Percentiles rank a stretch among this genome's conserved stretches.
These are phyloP conservation scores for Cariama cristata DNA, from an alignment of 2,113 vertebrate species.

Conservation along the genomic window DNA sequence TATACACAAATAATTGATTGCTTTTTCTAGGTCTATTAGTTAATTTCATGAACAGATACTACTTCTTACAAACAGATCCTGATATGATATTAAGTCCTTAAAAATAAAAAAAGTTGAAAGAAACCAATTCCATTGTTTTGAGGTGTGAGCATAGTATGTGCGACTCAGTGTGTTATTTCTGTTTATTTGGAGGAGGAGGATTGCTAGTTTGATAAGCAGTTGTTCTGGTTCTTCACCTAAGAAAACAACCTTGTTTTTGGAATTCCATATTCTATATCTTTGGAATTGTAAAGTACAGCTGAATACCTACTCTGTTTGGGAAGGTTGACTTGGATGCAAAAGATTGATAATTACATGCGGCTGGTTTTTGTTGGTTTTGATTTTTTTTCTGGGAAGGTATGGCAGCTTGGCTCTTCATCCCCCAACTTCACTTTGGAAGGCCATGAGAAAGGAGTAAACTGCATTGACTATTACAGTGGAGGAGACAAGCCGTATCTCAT, in stretches of 20 bases:
- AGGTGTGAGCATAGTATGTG: background rate
- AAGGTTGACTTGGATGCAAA: background rate
- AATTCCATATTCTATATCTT: background rate
- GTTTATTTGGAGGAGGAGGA: background rate
- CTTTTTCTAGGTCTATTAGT: background rate
- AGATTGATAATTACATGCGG: background rate
- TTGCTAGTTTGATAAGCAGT: background rate
- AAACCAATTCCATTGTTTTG: background rate
- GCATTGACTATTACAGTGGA: constrained; percentile 98
- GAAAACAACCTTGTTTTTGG: background rate
- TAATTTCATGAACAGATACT: background rate
- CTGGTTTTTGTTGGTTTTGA: background rate
- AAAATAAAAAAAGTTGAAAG: background rate
- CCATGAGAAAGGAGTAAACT: constrained; percentile 98
- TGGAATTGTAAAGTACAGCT: background rate
- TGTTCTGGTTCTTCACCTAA: background rate
- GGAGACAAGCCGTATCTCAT: constrained; percentile 99
- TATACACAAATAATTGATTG: background rate
- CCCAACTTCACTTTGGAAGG: constrained; percentile 99
- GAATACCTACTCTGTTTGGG: background rate
- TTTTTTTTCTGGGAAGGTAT: constrained; percentile 80
- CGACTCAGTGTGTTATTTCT: background rate
- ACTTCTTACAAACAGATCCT: background rate
- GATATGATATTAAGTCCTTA: background rate
- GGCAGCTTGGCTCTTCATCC: constrained; percentile 98